Conservation (phyloP, 2,888 invertebrate species). For the Ptilodon capucinus region DNA sequence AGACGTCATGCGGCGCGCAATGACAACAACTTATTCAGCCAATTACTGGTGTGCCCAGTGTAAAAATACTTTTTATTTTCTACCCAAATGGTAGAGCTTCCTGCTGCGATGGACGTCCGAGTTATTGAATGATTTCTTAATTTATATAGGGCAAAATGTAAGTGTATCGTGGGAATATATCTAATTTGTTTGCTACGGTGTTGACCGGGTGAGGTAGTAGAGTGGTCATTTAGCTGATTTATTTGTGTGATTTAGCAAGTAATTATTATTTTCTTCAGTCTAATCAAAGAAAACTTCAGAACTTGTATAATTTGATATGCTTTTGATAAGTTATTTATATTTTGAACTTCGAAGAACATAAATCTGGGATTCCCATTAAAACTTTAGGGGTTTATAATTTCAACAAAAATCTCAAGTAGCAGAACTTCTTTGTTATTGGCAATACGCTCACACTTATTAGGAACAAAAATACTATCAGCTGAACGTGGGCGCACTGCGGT, state of each 20-base stretch:
- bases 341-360: no score
- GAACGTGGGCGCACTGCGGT: no score
- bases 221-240: conserved; percentile 14
- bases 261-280: no score
- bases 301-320: no score
- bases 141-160: conserved; percentile 38
- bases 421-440: no score
- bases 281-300: no score
- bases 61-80: conserved; percentile 29
- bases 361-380: no score
- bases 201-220: conserved; percentile 7
- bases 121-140: conserved; percentile 29
- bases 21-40: conserved; percentile 51
- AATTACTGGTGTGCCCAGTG: conserved; percentile 33
- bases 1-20: conserved; percentile 44
- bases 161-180: conserved; percentile 55
- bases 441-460: no score
- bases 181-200: conserved; percentile 42
- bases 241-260: conserved; percentile 10
- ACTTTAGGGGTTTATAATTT: no score
- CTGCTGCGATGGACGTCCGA: conserved; percentile 57
- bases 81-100: conserved; percentile 16
- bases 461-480: no score
- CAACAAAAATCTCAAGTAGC: no score
- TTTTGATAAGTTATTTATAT: no score